phyloP scores from a whole-genome alignment of 2,113 vertebrate species.

The Phocoena phocoena region DNA sequence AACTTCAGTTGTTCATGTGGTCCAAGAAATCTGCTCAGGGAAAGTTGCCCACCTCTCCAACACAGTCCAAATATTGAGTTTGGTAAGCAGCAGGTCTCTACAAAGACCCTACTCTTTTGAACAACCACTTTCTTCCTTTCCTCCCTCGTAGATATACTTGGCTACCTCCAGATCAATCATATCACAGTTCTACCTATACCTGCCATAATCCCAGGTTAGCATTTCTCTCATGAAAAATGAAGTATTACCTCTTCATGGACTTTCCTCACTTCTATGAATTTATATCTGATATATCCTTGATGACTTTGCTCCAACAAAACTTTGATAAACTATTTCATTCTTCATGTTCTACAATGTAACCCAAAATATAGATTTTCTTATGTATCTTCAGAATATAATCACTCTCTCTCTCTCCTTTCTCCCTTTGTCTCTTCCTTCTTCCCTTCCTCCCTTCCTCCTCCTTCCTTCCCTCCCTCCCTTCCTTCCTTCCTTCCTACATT shows the following conservation, averaged over 20 bases:
- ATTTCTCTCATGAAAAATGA: neutral
- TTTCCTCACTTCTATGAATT: neutral
- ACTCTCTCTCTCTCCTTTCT: neutral
- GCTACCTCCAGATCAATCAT: neutral
- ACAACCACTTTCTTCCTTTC: neutral
- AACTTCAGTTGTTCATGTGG: slow-evolving; percentile 56
- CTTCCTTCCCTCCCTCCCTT: too few relatives aligned
- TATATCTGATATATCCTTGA: neutral
- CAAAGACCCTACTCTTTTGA: neutral
- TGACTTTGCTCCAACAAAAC: neutral
- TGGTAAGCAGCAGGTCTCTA: neutral
- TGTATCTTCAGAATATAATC: neutral
- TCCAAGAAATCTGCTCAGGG: neutral
- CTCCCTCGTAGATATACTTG: neutral
- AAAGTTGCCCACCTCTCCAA: neutral
- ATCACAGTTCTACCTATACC: neutral
- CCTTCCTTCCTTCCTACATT: too few relatives aligned
- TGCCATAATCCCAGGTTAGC: neutral
- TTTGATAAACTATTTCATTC: neutral
- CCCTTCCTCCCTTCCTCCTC: too few relatives aligned
- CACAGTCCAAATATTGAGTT: neutral
- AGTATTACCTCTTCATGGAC: neutral
- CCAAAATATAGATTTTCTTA: neutral
- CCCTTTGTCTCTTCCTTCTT: neutral
- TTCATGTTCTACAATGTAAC: neutral